Conservation (phyloP, 2,888 invertebrate genomes). For the Macropis europaea region DNA sequence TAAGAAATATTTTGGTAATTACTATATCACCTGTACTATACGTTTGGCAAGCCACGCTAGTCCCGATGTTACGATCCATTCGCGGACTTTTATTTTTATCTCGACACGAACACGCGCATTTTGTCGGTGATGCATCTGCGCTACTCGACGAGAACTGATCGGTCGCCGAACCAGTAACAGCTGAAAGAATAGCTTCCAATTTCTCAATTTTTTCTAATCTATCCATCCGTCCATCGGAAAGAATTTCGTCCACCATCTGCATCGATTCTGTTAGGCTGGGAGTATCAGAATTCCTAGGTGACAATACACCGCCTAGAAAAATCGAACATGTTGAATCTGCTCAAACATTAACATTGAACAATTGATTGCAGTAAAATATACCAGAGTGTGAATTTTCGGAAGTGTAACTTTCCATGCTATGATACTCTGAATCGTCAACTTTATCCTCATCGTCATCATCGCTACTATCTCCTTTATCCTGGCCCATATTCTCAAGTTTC, state of each 20-base stretch:
- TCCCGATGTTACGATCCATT: constrained; percentile 75
- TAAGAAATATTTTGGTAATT: constrained; percentile 89
- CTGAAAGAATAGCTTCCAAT: constrained; percentile 91
- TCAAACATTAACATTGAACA: constrained; percentile 77
- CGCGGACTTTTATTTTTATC: constrained; percentile 49
- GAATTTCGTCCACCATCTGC: constrained; percentile 93
- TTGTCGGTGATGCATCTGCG: constrained; percentile 80
- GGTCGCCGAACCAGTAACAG: constrained; percentile 86
- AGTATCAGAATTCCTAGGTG: constrained; percentile 89
- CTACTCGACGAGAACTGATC: constrained; percentile 82
- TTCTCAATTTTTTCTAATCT: constrained; percentile 92
- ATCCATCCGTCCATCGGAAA: constrained; percentile 91
- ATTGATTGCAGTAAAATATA: constrained; percentile 73
- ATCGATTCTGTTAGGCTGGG: constrained; percentile 93
- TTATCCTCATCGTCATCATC: constrained; percentile 88
- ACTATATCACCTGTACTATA: constrained; percentile 95
- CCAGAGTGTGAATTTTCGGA: constrained; percentile 86
- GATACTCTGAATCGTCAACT: constrained; percentile 83
- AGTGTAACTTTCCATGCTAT: constrained; percentile 90
- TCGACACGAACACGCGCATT: constrained; percentile 78
- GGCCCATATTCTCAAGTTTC: constrained; percentile 90
- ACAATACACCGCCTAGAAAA: constrained; percentile 82
- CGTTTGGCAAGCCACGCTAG: constrained; percentile 88
- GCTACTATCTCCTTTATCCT: constrained; percentile 87
- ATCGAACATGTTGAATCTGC: constrained; percentile 7